phyloP scores from a whole-genome alignment of 2,113 vertebrate genomes.

The Pandion haliaetus region DNA sequence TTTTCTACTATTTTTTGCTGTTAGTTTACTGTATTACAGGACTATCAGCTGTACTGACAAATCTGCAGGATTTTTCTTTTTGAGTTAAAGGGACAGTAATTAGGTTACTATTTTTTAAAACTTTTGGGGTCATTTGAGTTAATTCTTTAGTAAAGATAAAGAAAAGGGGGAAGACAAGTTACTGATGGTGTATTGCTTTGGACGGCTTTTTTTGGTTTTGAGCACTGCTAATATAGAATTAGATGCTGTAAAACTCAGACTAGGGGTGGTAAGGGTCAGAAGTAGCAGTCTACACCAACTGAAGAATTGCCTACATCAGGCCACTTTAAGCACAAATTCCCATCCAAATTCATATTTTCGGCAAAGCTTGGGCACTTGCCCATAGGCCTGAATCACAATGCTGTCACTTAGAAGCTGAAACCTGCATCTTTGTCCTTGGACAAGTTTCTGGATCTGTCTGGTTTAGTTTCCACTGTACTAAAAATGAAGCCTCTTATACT shows the following conservation, averaged over 20 bases:
- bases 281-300: background rate
- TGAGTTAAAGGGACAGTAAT: background rate
- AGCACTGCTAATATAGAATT: background rate
- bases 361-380: background rate
- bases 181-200: background rate
- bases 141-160: background rate
- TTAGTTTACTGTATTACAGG: background rate
- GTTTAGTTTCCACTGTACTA: background rate
- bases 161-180: background rate
- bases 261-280: background rate
- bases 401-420: background rate
- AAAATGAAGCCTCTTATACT: background rate
- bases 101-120: background rate
- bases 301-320: background rate
- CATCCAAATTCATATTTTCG: background rate
- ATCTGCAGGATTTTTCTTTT: background rate
- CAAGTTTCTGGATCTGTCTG: background rate
- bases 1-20: background rate
- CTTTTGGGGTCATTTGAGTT: background rate
- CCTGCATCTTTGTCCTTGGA: background rate
- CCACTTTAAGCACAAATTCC: background rate
- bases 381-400: background rate
- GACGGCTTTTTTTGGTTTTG: background rate
- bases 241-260: background rate
- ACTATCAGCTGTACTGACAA: background rate